Evolutionary conservation across 2,888 invertebrate genomes (phyloP), one percentile per base, ranked within the genome.

Genomic region (Ischnus inquisitorius): DNA sequence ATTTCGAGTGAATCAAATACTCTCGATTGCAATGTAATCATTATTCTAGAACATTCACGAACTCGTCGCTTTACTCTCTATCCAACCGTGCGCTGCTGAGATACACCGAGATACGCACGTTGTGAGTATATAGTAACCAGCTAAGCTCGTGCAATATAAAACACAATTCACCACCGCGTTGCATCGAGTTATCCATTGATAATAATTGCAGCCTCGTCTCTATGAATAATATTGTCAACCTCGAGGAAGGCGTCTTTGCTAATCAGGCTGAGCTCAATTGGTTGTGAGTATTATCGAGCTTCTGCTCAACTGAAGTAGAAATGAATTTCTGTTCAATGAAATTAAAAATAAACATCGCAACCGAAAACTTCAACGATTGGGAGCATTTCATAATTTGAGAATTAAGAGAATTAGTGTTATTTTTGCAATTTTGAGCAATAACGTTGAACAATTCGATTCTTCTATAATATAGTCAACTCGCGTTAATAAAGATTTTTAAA

Each of bases 231-330:
- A 90, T 93, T 81, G 54, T 64, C 14, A 60, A 67, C 3, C 68
- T 93, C 62, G 90, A 90, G 77, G 67, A 83, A 16, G 87, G 87
- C 1, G 85, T 86, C 25, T 93, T 93, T 57, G 48, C 43, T 3
- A 87, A 89, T 64, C 92, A 91, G 77, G 74, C 71, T 1, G 41
- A 87, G 89, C 93, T 93, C 90, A 90, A 86, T 90, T 93, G 91
- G 94, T 94, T 93, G 95, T 95, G 88, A 93, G 95, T 94, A 28
- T 57, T 57, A 57, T 25, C 54, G 19, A 22, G 1, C 0, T 19
- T 19, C 12, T 16, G 22, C 19, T 22, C 8, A 54, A 46, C 12
- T n/a, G 0, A 46, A 6, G 34, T n/a, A 34, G 8, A 34, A 34
- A 34, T 34, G n/a, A n/a, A n/a, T n/a, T n/a, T n/a, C n/a, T n/a